These are phyloP conservation scores for Corticium candelabrum DNA, from an alignment of 37 sponge, comb jelly and placozoan species.

Conservation along the genomic window DNA sequence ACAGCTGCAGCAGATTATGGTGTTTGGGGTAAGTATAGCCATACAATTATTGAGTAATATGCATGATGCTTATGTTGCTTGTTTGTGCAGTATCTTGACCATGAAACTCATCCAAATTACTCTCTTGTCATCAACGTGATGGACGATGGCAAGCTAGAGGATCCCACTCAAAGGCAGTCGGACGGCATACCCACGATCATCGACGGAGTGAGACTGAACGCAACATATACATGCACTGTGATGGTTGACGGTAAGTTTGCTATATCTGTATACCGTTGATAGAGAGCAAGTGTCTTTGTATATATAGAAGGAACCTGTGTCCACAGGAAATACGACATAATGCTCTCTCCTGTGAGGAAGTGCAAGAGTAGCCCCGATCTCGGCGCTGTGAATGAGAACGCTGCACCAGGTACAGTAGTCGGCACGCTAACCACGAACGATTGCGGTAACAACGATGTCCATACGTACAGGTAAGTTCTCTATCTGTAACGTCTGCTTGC, in stretches of 20 bases:
- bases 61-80: too few species aligned
- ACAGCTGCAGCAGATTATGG: background rate
- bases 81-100: too few species aligned
- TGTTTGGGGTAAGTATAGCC: background rate
- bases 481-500: background rate
- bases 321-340: background rate
- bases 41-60: too few species aligned
- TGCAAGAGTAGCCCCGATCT: background rate
- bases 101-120: too few species aligned
- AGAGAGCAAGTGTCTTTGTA: too few species aligned
- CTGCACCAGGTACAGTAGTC: background rate
- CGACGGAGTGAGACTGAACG: background rate
- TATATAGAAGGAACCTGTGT: too few species aligned
- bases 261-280: too few species aligned
- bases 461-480: background rate
- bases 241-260: background rate
- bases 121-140: background rate
- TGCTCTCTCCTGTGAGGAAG: background rate
- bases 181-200: background rate
- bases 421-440: background rate
- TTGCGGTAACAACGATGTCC: background rate
- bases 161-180: background rate
- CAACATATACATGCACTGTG: background rate
- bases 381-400: slow-evolving; percentile 3
- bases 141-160: background rate